Percentiles rank a stretch among this genome's conserved stretches.
phyloP scores from a whole-genome alignment of 2,113 vertebrate species.

The Siniperca chuatsi region DNA sequence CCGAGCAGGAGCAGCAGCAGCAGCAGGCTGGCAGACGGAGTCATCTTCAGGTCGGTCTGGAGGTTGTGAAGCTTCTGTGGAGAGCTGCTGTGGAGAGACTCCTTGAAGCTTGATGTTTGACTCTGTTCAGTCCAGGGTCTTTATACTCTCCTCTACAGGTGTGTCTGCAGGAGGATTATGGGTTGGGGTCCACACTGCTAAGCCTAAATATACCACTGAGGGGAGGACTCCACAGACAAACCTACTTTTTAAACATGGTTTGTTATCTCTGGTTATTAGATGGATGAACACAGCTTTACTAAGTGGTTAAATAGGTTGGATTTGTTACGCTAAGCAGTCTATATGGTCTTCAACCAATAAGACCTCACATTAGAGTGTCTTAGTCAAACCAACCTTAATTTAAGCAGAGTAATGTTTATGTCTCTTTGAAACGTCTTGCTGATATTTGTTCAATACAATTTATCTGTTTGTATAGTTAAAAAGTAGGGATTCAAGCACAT shows the following conservation, averaged over 20 bases:
- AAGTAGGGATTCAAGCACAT: too few relatives aligned
- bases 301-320: too few relatives aligned
- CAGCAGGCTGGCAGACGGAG: slow-evolving; percentile 44
- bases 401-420: too few relatives aligned
- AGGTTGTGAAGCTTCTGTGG: slow-evolving; percentile 28
- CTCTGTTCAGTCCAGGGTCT: slow-evolving; percentile 39
- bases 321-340: too few relatives aligned
- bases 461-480: too few relatives aligned
- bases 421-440: too few relatives aligned
- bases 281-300: too few relatives aligned
- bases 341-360: too few relatives aligned
- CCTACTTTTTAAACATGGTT: slow-evolving; percentile 9
- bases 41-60: slow-evolving; percentile 47
- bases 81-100: slow-evolving; percentile 45
- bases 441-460: too few relatives aligned
- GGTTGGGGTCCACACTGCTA: slow-evolving; percentile 27
- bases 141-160: slow-evolving; percentile 64
- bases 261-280: not conserved
- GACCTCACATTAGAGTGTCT: too few relatives aligned
- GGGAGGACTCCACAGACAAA: slow-evolving; percentile 23
- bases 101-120: slow-evolving; percentile 37
- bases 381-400: too few relatives aligned
- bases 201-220: slow-evolving; percentile 47
- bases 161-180: slow-evolving; percentile 60
- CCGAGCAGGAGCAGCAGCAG: slow-evolving; percentile 52